Percentiles rank a stretch among this genome's conserved stretches.
Evolutionary conservation across 2,888 invertebrate genomes (phyloP).

Genomic region (Magallana nippona): DNA sequence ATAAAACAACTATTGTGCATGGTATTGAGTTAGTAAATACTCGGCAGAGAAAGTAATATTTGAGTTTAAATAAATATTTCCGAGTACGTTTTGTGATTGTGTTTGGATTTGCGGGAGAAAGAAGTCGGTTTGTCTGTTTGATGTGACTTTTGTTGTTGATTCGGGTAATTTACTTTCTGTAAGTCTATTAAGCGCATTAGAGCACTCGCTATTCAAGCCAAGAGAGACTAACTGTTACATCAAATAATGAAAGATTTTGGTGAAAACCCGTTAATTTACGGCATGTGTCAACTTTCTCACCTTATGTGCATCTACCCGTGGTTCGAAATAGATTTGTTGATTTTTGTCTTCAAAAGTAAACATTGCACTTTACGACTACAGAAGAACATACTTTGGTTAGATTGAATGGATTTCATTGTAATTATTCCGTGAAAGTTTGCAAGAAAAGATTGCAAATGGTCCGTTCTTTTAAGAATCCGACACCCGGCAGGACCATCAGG

Average conservation of each 20-base stretch:
- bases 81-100: conserved; percentile 38
- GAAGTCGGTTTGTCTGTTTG: conserved; percentile 37
- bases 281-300: conserved; percentile 26
- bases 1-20: neutral
- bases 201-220: neutral
- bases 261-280: conserved; percentile 33
- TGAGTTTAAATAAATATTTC: conserved; percentile 40
- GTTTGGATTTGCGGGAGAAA: conserved; percentile 27
- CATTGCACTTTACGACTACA: neutral
- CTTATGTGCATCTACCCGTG: conserved; percentile 28
- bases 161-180: conserved; percentile 29
- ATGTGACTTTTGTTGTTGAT: conserved; percentile 29
- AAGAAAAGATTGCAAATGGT: conserved; percentile 4
- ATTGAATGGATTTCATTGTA: conserved; percentile 7
- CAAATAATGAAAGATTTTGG: conserved; percentile 29
- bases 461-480: neutral
- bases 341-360: conserved; percentile 19
- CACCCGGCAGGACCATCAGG: neutral
- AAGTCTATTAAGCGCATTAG: conserved; percentile 17
- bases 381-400: neutral
- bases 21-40: conserved; percentile 14
- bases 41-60: conserved; percentile 26
- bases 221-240: conserved; percentile 24
- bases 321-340: conserved; percentile 24
- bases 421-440: neutral